These are phyloP conservation scores for Hormaphis cornu DNA, from an alignment of 1,140 invertebrate genomes.

Conservation along the genomic window DNA sequence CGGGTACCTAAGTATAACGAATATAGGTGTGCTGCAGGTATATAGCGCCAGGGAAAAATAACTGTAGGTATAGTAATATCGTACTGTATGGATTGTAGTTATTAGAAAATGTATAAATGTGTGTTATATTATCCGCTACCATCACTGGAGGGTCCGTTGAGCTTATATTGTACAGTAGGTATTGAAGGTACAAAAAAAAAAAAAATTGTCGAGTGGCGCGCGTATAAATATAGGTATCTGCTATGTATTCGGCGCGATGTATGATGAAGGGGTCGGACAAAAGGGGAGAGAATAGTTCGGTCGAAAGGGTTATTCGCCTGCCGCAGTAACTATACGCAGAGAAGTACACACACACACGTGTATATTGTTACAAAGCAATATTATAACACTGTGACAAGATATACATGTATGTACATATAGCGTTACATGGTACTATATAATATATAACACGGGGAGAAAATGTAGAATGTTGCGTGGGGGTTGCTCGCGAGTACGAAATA, in stretches of 20 bases:
- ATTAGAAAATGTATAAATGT: background rate
- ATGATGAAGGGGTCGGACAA: background rate
- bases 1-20: no score
- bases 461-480: background rate
- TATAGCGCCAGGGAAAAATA: no score
- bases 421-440: no score
- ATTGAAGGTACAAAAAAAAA: background rate
- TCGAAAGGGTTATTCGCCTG: constrained; percentile 1
- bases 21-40: no score
- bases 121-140: no score
- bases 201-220: constrained; percentile 3
- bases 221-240: background rate
- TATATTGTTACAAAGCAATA: background rate
- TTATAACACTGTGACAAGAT: background rate
- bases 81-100: no score
- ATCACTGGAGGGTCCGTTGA: background rate
- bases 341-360: no score
- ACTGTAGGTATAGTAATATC: no score
- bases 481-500: background rate
- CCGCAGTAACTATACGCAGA: no score
- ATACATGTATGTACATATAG: background rate
- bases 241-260: background rate
- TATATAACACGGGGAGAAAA: constrained; percentile 3
- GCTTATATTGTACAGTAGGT: background rate
- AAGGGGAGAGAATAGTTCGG: background rate